These are phyloP conservation scores for Pao palembangensis DNA, from an alignment of 2,113 vertebrate species.

Conservation along the genomic window DNA sequence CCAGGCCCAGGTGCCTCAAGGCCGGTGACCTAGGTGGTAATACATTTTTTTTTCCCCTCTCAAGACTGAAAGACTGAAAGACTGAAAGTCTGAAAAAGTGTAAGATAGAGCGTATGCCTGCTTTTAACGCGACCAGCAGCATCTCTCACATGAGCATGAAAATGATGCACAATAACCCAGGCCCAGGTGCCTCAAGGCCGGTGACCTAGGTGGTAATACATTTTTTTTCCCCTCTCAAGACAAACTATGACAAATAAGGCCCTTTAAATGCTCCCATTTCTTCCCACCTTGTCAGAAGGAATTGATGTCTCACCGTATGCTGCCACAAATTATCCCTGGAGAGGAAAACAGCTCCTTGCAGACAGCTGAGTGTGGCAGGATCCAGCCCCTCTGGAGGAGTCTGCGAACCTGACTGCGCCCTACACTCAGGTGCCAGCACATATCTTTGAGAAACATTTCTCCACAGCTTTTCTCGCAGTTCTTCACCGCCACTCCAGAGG, in stretches of 20 bases:
- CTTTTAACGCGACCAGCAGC: neutral
- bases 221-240: conserved; percentile 32
- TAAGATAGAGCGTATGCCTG: no score
- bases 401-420: conserved; percentile 45
- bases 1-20: conserved; percentile 28
- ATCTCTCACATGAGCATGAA: conserved; percentile 18
- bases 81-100: no score
- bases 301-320: conserved; percentile 57
- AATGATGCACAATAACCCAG: conserved; percentile 37
- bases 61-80: no score
- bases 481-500: conserved; percentile 32
- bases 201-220: conserved; percentile 52
- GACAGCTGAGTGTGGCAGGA: conserved; percentile 50
- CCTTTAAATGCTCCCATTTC: conserved; percentile 68
- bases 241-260: conserved; percentile 68
- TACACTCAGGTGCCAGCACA: conserved; percentile 40
- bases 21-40: conserved; percentile 45
- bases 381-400: conserved; percentile 48
- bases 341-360: conserved; percentile 47
- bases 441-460: conserved; percentile 29
- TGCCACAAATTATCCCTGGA: conserved; percentile 63
- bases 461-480: conserved; percentile 15
- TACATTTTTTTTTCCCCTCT: conserved; percentile 62
- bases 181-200: conserved; percentile 35
- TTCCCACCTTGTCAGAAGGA: conserved; percentile 50